A percentile compares a stretch with the other conserved stretches of the same genome.
phyloP scores from a whole-genome alignment of 2,113 vertebrate genomes.

The Phainopepla nitens region DNA sequence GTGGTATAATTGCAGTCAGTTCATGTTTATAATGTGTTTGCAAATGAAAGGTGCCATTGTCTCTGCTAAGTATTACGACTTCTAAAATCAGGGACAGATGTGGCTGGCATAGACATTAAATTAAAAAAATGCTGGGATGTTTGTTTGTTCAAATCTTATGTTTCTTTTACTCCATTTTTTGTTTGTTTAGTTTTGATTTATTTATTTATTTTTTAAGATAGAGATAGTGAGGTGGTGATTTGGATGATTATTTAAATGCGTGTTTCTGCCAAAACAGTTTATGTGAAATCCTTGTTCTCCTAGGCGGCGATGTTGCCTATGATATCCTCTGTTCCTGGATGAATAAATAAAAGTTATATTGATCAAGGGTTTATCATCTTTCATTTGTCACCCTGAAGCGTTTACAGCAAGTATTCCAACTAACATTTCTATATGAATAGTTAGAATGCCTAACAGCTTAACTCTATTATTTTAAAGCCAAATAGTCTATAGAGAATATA shows the following conservation, averaged over 20 bases:
- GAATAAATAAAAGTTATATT: conserved; percentile 24
- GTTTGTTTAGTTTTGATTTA: neutral
- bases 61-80: neutral
- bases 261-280: neutral
- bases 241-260: conserved; percentile 16
- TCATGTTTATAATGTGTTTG: neutral
- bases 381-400: neutral
- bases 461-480: neutral
- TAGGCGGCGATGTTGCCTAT: neutral
- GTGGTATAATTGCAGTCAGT: neutral
- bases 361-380: neutral
- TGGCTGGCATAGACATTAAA: neutral
- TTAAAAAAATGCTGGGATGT: neutral
- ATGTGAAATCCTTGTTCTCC: neutral
- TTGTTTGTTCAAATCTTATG: neutral
- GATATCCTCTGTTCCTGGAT: neutral
- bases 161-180: neutral
- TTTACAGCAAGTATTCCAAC: neutral
- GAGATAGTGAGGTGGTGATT: neutral
- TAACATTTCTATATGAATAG: neutral
- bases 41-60: neutral
- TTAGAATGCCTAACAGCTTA: neutral
- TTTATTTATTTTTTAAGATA: neutral
- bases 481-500: neutral
- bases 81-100: neutral